phyloP scores from a whole-genome alignment of 2,888 invertebrate genomes.

The Ormyrus thymus region DNA sequence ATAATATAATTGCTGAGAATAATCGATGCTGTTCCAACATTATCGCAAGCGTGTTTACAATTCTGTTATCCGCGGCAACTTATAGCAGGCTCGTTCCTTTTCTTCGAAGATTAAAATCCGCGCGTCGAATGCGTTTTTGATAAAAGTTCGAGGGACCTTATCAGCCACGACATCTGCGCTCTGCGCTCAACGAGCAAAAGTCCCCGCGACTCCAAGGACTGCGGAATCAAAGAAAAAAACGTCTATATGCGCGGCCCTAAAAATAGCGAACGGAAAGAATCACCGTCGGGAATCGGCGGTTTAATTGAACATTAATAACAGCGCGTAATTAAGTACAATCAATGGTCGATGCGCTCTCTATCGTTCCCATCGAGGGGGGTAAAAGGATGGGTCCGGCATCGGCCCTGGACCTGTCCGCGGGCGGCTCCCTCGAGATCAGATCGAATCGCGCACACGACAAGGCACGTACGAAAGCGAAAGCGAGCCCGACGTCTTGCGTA shows the following conservation, averaged over 20 bases:
- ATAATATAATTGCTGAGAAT: slow-evolving; percentile 30
- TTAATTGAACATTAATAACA: slow-evolving; percentile 56
- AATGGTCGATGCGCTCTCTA: slow-evolving; percentile 41
- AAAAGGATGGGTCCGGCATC: slow-evolving; percentile 22
- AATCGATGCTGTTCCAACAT: slow-evolving; percentile 1
- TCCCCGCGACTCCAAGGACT: neutral
- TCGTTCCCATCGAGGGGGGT: slow-evolving; percentile 35
- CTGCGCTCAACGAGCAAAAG: neutral
- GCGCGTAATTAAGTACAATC: slow-evolving; percentile 53
- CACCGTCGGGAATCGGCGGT: slow-evolving; percentile 42
- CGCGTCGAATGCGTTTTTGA: neutral
- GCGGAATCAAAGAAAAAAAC: neutral
- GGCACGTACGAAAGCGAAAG: slow-evolving; percentile 47
- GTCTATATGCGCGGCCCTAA: neutral
- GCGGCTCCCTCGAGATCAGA: slow-evolving; percentile 9
- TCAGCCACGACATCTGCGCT: too few species aligned
- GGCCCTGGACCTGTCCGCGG: slow-evolving; percentile 43
- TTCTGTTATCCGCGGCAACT: slow-evolving; percentile 21
- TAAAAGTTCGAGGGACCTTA: neutral
- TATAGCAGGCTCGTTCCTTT: neutral
- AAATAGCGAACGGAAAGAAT: neutral
- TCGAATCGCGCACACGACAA: slow-evolving; percentile 11
- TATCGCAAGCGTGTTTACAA: slow-evolving; percentile 25
- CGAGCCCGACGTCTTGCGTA: slow-evolving; percentile 13
- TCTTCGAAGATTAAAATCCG: neutral